Conservation (phyloP, 2,113 vertebrate species). For the Macheiramphus alcinus region DNA sequence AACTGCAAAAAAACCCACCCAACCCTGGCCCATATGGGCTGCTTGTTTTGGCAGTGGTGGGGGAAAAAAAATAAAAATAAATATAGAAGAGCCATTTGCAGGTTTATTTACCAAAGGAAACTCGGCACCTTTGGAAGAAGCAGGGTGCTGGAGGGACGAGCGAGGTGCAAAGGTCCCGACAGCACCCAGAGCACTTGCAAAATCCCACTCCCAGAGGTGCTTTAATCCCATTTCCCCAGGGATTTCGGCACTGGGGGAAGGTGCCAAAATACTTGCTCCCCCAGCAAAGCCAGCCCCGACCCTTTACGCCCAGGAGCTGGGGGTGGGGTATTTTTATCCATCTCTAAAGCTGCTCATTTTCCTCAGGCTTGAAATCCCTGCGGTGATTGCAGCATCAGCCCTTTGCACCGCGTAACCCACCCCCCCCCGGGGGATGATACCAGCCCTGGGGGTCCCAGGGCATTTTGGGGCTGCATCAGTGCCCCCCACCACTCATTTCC, state of each 20-base stretch:
- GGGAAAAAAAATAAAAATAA: neutral
- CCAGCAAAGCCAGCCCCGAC: neutral
- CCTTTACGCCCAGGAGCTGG: accelerated
- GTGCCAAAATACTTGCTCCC: neutral
- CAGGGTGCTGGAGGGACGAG: accelerated
- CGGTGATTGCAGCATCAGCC: neutral
- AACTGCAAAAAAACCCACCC: conserved; percentile 13
- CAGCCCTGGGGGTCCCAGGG: neutral
- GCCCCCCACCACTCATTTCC: neutral
- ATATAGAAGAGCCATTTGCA: neutral
- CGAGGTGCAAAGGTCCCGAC: accelerated
- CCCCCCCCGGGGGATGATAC: accelerated
- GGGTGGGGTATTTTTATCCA: neutral
- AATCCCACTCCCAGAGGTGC: accelerated
- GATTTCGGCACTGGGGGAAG: neutral
- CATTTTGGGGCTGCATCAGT: neutral
- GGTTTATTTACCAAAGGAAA: neutral
- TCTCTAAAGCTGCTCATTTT: neutral
- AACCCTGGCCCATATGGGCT: neutral
- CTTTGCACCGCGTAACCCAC: accelerated
- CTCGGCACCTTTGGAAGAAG: neutral
- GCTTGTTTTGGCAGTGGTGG: neutral
- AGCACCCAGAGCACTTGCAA: neutral
- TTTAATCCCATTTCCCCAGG: neutral
- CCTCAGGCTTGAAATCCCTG: neutral